Conservation (phyloP, 1,140 invertebrate genomes). For the Panagrolaimus sp. region DNA sequence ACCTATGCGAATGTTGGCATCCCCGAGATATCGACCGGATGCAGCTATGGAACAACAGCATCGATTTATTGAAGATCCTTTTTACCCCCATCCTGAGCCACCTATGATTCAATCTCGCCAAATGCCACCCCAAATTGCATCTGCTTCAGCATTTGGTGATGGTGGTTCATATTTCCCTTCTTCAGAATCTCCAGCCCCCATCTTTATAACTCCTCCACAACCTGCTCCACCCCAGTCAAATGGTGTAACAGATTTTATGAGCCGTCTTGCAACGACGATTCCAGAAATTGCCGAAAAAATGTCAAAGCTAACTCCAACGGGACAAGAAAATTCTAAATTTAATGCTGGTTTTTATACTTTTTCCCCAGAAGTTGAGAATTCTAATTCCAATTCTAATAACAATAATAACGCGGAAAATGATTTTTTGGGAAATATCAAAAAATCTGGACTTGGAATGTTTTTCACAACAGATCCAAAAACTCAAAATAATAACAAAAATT, state of each 20-base stretch:
- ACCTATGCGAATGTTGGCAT: too few relatives aligned
- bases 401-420: not conserved
- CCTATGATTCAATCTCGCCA: too few relatives aligned
- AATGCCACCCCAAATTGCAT: too few relatives aligned
- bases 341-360: not conserved
- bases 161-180: too few relatives aligned
- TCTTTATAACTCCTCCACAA: too few relatives aligned
- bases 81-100: too few relatives aligned
- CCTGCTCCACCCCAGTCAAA: not conserved
- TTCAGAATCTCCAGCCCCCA: too few relatives aligned
- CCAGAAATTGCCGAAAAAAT: slow-evolving; percentile 18
- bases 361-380: not conserved
- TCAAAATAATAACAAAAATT: not conserved
- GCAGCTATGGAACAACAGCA: too few relatives aligned
- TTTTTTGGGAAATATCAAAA: not conserved
- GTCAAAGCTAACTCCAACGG: not conserved
- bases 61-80: too few relatives aligned
- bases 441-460: slow-evolving; percentile 7
- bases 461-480: not conserved
- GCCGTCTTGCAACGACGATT: slow-evolving; percentile 1
- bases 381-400: not conserved
- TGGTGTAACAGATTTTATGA: slow-evolving; percentile 8
- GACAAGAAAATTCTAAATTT: not conserved
- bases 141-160: too few relatives aligned
- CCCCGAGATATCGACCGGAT: too few relatives aligned